Evolutionary conservation across 2,888 invertebrate species (phyloP), one percentile per base, ranked within the genome.

Genomic region (Branchellion lobata): DNA sequence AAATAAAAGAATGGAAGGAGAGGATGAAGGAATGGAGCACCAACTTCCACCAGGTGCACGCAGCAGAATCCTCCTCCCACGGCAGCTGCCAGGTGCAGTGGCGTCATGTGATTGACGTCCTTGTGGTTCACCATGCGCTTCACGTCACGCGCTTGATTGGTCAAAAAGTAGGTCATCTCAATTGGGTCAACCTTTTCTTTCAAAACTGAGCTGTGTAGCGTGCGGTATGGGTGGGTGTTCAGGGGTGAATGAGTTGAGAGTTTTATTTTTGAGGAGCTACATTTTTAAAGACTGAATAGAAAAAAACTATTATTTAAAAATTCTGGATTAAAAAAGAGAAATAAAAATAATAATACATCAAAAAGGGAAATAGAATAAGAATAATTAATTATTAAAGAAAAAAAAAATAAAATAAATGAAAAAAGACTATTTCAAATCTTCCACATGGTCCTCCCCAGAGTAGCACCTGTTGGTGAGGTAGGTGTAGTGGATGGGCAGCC

Each of bases 31-130:
- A n/a, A n/a, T n/a, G n/a, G n/a, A n/a, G n/a, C n/a, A 81, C 82
- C 73, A 79, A 87, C 86, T 85, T 86, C 84, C 27, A 87, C 81
- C 27, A 89, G 83, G 82, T 87, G 87, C 82, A 89, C 85, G 82
- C 87, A 87, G 79, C 87, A 89, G 82, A 89, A 88, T 2, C 88
- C 88, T n/a, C 89, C 87, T 27, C 90, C 90, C 74, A 88, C 83
- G 61, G 84, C 82, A n/a, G 89, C 88, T 5, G 89, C 88, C 79
- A 87, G 84, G 82, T 89, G 88, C 2, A 89, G 84, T 0, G 88
- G 86, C 0, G 88, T 87, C 80, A 84, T 83, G 1, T 87, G 87
- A 80, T 84, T 85, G 0, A 84, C 81, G 82, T 89, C 89, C 18
- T 83, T 80, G 5, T 85, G 83, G 82, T 87, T 87, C 14, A 88